These are phyloP conservation scores for Sinelater perroti DNA, from an alignment of 2,888 invertebrate species.

Conservation along the genomic window DNA sequence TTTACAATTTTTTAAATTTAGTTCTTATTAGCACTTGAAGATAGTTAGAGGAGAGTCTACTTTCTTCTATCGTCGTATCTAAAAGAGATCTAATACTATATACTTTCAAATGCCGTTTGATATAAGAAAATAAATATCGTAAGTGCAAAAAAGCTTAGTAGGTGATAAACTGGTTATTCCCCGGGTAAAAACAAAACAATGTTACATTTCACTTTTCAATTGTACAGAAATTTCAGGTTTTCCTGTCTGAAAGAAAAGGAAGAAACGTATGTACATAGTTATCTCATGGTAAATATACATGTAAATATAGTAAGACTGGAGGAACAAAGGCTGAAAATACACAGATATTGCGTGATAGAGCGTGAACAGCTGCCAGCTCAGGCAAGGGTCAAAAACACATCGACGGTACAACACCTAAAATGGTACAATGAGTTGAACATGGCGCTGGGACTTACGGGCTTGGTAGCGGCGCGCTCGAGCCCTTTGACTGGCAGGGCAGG, in stretches of 20 bases:
- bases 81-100: neutral
- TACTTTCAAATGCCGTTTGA: no score
- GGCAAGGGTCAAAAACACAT: conserved; percentile 47
- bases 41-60: no score
- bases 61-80: no score
- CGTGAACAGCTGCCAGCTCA: conserved; percentile 41
- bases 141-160: conserved; percentile 2
- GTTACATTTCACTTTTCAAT: no score
- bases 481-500: conserved; percentile 60
- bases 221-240: conserved; percentile 1
- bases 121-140: neutral
- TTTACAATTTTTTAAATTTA: no score
- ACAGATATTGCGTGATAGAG: conserved; percentile 37
- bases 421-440: conserved; percentile 40
- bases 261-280: conserved; percentile 10
- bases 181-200: neutral
- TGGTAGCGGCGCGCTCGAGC: conserved; percentile 55
- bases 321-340: conserved; percentile 20
- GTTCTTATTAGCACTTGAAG: no score
- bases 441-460: conserved; percentile 60
- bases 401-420: conserved; percentile 51
- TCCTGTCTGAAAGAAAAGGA: conserved; percentile 23
- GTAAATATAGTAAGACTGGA: conserved; percentile 12
- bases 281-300: conserved; percentile 15
- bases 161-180: conserved; percentile 5